Conservation (phyloP, 2,888 invertebrate genomes). For the Mythimna vitellina region DNA sequence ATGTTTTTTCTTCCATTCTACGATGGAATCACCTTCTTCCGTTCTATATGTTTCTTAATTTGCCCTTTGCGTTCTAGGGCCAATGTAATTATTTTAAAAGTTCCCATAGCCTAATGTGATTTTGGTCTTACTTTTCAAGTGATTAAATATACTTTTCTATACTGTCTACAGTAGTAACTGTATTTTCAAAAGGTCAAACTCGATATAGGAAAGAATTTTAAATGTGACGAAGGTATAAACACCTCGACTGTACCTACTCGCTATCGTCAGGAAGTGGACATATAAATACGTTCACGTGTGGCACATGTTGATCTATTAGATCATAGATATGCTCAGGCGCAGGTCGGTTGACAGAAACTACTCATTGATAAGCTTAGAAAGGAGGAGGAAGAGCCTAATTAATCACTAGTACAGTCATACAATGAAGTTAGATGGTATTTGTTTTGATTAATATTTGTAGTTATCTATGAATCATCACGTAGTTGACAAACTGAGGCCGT, state of each 20-base stretch:
- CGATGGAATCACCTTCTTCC: too few species aligned
- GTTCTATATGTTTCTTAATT: too few species aligned
- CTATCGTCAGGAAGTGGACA: slow-evolving; percentile 57
- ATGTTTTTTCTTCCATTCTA: too few species aligned
- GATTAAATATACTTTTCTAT: background rate
- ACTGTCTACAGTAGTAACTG: background rate
- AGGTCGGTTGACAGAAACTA: slow-evolving; percentile 57
- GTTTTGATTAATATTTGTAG: slow-evolving; percentile 41
- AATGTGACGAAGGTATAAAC: background rate
- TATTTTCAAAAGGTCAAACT: background rate
- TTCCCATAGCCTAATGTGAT: too few species aligned
- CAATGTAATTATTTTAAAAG: too few species aligned
- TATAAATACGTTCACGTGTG: slow-evolving; percentile 62
- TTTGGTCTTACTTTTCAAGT: background rate
- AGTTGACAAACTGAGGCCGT: slow-evolving; percentile 3
- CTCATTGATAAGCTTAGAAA: slow-evolving; percentile 61
- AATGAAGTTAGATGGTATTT: slow-evolving; percentile 28
- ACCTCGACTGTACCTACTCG: slow-evolving; percentile 1
- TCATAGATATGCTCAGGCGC: slow-evolving; percentile 57
- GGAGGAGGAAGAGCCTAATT: slow-evolving; percentile 60
- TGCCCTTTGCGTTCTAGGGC: too few species aligned
- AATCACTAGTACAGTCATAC: slow-evolving; percentile 53
- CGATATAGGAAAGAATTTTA: background rate
- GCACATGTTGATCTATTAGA: slow-evolving; percentile 54
- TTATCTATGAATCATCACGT: slow-evolving; percentile 39